Base-by-base conservation (phyloP, 2,888 invertebrate species). In the Eueremaeus valkanovi region DNA sequence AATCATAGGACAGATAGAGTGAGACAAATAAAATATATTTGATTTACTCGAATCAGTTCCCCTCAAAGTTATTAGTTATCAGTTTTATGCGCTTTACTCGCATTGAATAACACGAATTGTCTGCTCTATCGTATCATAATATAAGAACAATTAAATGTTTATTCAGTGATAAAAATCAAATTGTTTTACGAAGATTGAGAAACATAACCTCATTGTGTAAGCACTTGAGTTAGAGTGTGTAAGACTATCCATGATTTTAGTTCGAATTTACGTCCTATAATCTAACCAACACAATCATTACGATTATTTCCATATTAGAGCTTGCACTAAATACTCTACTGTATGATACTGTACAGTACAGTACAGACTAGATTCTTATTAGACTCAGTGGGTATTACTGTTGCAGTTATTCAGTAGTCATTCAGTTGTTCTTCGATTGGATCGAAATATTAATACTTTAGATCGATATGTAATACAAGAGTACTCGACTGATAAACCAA, bases 101-200 rank as follows among this genome's bases (percentile, higher is more conserved):
- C 31, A 61, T 61, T 58, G 24, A 29, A 51, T n/a, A 31, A 61
- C 61, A 61, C 61, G 16, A 61, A 61, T 31, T 31, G 45, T 45
- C 61, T 61, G 33, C 1, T 9, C 13, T 31, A 66, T 66, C 21
- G 36, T 36, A 66, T 66, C 66, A 18, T 33, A 66, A 66, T 66
- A 16, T 9, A 31, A 66, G 18, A 66, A 66, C 66, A 66, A 66
- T 66, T 66, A 66, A 66, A 31, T 66, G 66, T 66, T 66, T 36
- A 66, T 5, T 6, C 8, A 36, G 36, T 21, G 66, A 66, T 66
- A 45, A 66, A 63, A 66, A 40, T 40, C 66, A 66, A 36, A 66
- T 66, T 66, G 66, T 66, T 66, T 66, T 9, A 11, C 36, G 36
- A 66, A 36, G 5, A 66, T 66, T 66, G 66, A 66, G 40, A 51